A percentile compares a stretch with the other conserved stretches of the same genome.
Evolutionary conservation across 92 coral and sea anemone species (phyloP).

Genomic region (Paramuricea clavata): DNA sequence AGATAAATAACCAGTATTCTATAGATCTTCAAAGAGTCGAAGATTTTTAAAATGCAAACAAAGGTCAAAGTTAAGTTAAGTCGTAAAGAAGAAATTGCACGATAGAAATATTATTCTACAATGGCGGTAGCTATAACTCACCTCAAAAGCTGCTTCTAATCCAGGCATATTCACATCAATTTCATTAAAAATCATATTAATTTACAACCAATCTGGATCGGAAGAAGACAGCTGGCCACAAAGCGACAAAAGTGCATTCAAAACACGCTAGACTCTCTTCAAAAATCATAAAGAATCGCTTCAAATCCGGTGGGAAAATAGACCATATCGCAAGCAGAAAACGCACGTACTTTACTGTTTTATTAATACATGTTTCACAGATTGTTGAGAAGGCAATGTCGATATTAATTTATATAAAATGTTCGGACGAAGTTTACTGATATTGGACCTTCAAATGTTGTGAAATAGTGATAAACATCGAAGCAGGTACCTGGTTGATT

Average conservation of each 20-base stretch:
- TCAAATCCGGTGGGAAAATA: not conserved
- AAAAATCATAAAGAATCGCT: conserved; percentile 2
- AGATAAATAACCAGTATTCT: no score
- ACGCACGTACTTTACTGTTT: not conserved
- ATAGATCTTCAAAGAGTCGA: no score
- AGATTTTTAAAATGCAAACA: no score
- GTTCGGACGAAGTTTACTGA: not conserved
- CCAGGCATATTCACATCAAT: conserved; percentile 44
- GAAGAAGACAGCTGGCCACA: not conserved
- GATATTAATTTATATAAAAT: not conserved
- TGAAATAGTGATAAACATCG: not conserved
- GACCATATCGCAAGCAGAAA: not conserved
- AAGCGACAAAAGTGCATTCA: not conserved
- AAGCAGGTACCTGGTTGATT: conserved; percentile 32
- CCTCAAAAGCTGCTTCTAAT: conserved; percentile 41
- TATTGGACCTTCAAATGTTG: conserved; percentile 13
- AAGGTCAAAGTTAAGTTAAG: no score
- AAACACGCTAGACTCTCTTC: not conserved
- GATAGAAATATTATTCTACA: not conserved
- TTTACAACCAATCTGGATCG: not conserved
- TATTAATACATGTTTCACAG: not conserved
- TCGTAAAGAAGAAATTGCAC: not conserved
- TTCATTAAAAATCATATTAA: conserved; percentile 42
- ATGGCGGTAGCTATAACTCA: not conserved
- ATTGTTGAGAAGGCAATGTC: not conserved